A percentile compares a stretch with the other conserved stretches of the same genome.
These are phyloP conservation scores for Drosophila mimetica DNA, from an alignment of 2,888 invertebrate genomes.

Conservation along the genomic window DNA sequence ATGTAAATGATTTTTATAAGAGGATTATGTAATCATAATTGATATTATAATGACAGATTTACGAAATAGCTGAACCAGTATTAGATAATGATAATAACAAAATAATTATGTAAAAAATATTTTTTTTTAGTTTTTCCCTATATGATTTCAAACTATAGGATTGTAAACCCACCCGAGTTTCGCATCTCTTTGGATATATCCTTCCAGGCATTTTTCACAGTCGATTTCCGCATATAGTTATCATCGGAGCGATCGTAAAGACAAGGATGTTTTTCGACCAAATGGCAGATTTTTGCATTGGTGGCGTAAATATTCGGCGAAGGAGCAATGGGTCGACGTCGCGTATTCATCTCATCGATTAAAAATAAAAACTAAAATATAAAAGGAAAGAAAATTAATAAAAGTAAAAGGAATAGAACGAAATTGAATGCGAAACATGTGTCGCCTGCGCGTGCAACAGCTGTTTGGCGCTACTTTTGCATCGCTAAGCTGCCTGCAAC, in stretches of 20 bases:
- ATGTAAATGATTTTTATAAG: neutral
- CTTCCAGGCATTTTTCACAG: conserved; percentile 79
- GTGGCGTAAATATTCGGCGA: conserved; percentile 75
- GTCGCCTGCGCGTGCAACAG: conserved; percentile 64
- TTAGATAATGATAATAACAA: no score
- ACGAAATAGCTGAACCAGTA: no score
- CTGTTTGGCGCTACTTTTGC: conserved; percentile 63
- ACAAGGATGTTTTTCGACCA: conserved; percentile 79
- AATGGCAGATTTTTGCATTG: conserved; percentile 80
- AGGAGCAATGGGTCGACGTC: conserved; percentile 10
- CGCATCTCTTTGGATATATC: conserved; percentile 78
- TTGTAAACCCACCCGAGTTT: conserved; percentile 72
- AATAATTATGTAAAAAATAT: no score
- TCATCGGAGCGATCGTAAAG: conserved; percentile 81
- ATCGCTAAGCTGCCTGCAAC: conserved; percentile 43
- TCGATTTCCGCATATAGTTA: conserved; percentile 77
- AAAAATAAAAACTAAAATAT: neutral
- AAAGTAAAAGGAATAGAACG: neutral
- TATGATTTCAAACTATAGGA: neutral
- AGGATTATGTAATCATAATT: no score
- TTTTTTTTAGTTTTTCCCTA: neutral
- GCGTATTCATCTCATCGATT: conserved; percentile 16
- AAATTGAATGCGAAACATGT: conserved; percentile 36
- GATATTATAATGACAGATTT: no score
- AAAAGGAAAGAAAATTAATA: neutral